A percentile compares a stretch with the other conserved stretches of the same genome.
phyloP scores from a whole-genome alignment of 1,140 invertebrate species.

The Anthonomus grandis region DNA sequence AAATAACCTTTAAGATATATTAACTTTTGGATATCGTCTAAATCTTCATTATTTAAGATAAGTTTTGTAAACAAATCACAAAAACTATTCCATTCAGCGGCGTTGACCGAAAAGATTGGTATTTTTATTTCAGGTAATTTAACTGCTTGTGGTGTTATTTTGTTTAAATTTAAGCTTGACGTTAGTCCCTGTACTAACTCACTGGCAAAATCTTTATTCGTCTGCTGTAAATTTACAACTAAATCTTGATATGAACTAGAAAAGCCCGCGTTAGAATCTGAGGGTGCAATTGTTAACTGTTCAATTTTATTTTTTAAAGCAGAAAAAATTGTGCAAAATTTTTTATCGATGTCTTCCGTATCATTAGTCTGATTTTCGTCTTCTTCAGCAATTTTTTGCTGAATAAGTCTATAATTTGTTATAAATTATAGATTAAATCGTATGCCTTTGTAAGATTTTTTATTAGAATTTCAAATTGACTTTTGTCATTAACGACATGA shows the following conservation, averaged over 20 bases:
- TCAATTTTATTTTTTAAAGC: slow-evolving; percentile 5
- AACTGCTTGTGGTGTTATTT: not conserved
- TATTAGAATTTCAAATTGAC: slow-evolving; percentile 2
- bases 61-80: not conserved
- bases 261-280: not conserved
- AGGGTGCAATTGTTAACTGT: not conserved
- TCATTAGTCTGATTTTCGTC: not conserved
- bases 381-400: slow-evolving; percentile 2
- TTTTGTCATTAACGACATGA: not conserved
- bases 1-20: slow-evolving; percentile 4
- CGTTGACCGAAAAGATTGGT: slow-evolving; percentile 1
- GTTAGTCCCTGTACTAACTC: slow-evolving; percentile 3
- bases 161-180: not conserved
- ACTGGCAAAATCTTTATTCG: slow-evolving; percentile 1
- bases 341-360: slow-evolving; percentile 3
- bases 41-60: not conserved
- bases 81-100: slow-evolving; percentile 2
- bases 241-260: slow-evolving; percentile 1
- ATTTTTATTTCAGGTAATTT: slow-evolving; percentile 1
- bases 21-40: too few species aligned
- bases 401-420: slow-evolving; percentile 4
- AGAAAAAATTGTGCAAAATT: not conserved
- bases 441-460: not conserved
- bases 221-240: not conserved
- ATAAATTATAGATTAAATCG: too few species aligned